phyloP scores from a whole-genome alignment of 2,888 invertebrate species.

The Epirrhoe tristata region DNA sequence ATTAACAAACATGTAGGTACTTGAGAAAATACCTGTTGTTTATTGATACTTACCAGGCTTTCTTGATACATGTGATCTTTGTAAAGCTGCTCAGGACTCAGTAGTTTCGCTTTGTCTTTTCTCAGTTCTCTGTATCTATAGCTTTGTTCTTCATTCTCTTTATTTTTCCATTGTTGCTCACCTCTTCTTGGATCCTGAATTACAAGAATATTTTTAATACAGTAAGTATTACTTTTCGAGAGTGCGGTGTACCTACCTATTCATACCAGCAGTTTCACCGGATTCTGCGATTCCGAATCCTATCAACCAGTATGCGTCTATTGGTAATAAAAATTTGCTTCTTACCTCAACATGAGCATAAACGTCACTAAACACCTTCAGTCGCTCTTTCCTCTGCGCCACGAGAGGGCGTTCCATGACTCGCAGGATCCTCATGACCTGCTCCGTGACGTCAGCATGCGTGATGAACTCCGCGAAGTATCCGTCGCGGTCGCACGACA shows the following conservation, averaged over 20 bases:
- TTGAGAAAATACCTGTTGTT: not conserved
- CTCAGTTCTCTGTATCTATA: slow-evolving; percentile 67
- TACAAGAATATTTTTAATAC: not conserved
- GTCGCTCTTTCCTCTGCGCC: slow-evolving; percentile 63
- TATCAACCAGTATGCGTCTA: too few relatives aligned
- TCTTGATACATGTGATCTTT: slow-evolving; percentile 66
- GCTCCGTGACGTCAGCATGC: slow-evolving; percentile 71
- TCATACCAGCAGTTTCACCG: too few relatives aligned
- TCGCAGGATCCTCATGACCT: slow-evolving; percentile 69
- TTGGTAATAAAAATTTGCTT: not conserved
- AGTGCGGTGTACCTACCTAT: not conserved
- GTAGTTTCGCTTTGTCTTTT: slow-evolving; percentile 62
- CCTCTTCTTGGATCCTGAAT: slow-evolving; percentile 73
- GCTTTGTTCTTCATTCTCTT: slow-evolving; percentile 70
- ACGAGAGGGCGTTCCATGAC: slow-evolving; percentile 76
- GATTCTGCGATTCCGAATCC: too few relatives aligned
- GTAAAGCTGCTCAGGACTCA: slow-evolving; percentile 56
- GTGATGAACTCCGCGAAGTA: slow-evolving; percentile 73
- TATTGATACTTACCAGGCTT: slow-evolving; percentile 59
- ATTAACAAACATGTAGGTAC: not conserved
- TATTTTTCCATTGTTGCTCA: slow-evolving; percentile 70
- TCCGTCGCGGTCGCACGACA: slow-evolving; percentile 73
- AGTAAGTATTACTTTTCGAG: too few relatives aligned
- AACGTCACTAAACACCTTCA: slow-evolving; percentile 71
- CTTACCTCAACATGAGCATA: slow-evolving; percentile 77